phyloP scores from a whole-genome alignment of 2,113 vertebrate genomes.

The Anser cygnoides region DNA sequence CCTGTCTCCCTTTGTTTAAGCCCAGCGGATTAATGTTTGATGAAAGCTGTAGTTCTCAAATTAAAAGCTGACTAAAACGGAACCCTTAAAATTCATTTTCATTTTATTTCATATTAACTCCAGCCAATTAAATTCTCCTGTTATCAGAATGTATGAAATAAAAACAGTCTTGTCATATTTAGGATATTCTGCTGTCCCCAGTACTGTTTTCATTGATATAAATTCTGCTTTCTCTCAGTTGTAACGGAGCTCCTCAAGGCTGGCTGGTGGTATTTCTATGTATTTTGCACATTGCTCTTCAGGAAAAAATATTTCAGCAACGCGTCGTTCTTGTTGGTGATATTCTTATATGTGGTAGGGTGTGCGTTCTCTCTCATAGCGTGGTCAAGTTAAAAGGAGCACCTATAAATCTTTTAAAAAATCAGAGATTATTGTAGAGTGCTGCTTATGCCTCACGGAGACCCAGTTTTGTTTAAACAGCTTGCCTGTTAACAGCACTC shows the following conservation, averaged over 20 bases:
- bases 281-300: background rate
- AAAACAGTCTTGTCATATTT: background rate
- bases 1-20: background rate
- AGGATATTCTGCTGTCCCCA: background rate
- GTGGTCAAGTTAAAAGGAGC: background rate
- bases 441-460: background rate
- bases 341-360: fast-evolving
- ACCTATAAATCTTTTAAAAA: background rate
- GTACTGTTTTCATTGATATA: background rate
- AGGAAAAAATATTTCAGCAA: background rate
- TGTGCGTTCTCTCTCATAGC: too few species aligned
- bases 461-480: background rate
- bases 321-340: background rate
- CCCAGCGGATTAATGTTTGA: background rate
- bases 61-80: background rate
- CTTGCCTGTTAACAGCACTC: background rate
- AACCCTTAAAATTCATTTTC: background rate
- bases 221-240: background rate
- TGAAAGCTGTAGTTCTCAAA: background rate
- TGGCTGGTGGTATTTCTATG: background rate
- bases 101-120: background rate
- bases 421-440: fast-evolving
- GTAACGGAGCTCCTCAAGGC: background rate
- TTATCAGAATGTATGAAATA: background rate
- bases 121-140: background rate